A percentile compares a stretch with the other conserved stretches of the same genome.
Conservation (phyloP, 2,797 vertebrate genomes). For the Onychomys arenicola region DNA sequence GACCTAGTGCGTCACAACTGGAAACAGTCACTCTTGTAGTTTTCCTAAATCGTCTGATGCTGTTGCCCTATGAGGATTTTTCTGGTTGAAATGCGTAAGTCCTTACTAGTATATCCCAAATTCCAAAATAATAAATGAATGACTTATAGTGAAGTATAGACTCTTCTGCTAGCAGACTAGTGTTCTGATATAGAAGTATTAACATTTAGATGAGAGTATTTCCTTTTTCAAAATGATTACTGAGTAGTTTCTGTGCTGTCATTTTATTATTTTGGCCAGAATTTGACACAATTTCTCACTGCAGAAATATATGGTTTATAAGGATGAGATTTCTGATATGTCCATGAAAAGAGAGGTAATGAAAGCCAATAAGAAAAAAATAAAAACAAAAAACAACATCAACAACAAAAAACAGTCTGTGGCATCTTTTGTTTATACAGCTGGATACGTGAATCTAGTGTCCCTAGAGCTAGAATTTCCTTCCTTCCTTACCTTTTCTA, state of each 20-base stretch:
- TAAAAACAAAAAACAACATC: background rate
- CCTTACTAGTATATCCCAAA: background rate
- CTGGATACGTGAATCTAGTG: background rate
- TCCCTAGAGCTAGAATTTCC: background rate
- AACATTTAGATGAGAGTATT: accelerated
- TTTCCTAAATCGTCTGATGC: background rate
- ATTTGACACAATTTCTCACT: background rate
- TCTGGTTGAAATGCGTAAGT: background rate
- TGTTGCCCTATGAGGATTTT: background rate
- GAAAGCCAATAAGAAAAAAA: background rate
- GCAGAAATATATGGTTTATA: background rate
- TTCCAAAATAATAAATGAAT: background rate
- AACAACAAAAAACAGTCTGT: background rate
- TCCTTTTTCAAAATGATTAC: background rate
- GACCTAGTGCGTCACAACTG: background rate
- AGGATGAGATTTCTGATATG: background rate
- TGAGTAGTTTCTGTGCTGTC: background rate
- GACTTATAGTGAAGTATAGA: background rate
- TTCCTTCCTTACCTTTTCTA: background rate
- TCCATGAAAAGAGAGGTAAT: background rate
- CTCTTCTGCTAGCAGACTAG: background rate
- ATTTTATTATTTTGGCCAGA: background rate
- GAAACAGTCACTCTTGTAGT: background rate
- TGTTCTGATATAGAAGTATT: background rate
- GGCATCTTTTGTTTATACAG: background rate